Conservation (phyloP, 2,113 vertebrate species). For the Nanorana parkeri region DNA sequence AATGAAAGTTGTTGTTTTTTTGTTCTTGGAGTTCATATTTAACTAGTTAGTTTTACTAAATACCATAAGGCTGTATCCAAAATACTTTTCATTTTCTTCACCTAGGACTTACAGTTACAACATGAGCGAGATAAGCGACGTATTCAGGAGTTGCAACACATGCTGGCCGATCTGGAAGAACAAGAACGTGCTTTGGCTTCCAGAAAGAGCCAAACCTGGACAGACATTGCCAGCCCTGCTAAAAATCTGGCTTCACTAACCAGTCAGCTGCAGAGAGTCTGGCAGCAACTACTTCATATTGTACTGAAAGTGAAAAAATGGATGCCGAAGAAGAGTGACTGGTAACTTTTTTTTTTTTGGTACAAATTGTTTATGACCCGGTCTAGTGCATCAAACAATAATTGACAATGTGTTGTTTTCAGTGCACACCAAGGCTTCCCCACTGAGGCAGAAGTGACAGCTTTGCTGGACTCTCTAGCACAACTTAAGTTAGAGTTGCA, state of each 20-base stretch:
- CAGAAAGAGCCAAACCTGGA: neutral
- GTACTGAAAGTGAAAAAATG: slow-evolving; percentile 63
- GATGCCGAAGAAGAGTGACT: neutral
- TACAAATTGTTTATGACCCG: neutral
- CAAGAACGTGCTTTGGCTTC: slow-evolving; percentile 66
- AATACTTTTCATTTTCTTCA: neutral
- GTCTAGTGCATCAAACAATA: too few species aligned
- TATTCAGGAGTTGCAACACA: slow-evolving; percentile 82
- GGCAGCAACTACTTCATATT: slow-evolving; percentile 72
- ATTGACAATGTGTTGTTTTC: neutral
- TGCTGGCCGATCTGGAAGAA: slow-evolving; percentile 72
- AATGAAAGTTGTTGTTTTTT: too few species aligned
- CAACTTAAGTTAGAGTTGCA: slow-evolving; percentile 70
- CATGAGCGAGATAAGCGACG: slow-evolving; percentile 81
- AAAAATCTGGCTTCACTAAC: neutral
- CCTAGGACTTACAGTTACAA: slow-evolving; percentile 81
- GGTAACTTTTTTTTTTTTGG: slow-evolving; percentile 2
- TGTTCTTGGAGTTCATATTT: too few species aligned
- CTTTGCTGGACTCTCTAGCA: slow-evolving; percentile 66
- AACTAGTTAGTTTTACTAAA: too few species aligned
- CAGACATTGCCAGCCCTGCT: slow-evolving; percentile 17
- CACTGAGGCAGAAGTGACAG: slow-evolving; percentile 66
- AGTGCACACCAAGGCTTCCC: slow-evolving; percentile 59
- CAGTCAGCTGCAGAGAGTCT: slow-evolving; percentile 69
- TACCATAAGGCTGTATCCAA: too few species aligned